A percentile compares a stretch with the other conserved stretches of the same genome.
Evolutionary conservation across 2,888 invertebrate genomes (phyloP).

Genomic region (Macropis europaea): DNA sequence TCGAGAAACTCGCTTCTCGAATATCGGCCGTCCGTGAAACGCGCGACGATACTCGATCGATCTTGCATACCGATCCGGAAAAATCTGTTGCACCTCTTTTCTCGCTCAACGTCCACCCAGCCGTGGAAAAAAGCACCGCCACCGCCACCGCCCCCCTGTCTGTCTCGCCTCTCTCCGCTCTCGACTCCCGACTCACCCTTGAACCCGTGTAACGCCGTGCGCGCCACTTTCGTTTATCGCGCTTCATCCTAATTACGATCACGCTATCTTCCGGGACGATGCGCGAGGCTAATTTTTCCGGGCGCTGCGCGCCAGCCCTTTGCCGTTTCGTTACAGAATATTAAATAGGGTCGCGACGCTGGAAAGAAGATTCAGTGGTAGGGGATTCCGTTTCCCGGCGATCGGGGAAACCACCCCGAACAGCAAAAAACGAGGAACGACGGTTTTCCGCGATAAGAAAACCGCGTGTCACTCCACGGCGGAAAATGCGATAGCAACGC

Average conservation of each 20-base stretch:
- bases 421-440: neutral
- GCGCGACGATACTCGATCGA: too few relatives aligned
- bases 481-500: slow-evolving; percentile 48
- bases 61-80: too few relatives aligned
- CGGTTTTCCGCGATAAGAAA: slow-evolving; percentile 30
- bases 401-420: neutral
- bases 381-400: neutral
- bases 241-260: slow-evolving; percentile 24
- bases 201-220: neutral
- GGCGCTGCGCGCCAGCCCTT: neutral
- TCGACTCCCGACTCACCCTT: neutral
- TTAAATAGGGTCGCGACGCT: slow-evolving; percentile 20
- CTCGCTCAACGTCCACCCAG: too few relatives aligned
- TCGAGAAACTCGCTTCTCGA: neutral
- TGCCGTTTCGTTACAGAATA: slow-evolving; percentile 33
- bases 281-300: slow-evolving; percentile 2
- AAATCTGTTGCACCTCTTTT: neutral
- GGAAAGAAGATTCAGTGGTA: slow-evolving; percentile 20
- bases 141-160: too few relatives aligned
- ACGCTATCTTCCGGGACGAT: slow-evolving; percentile 2
- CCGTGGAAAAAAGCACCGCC: too few relatives aligned
- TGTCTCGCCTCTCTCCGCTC: neutral
- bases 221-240: neutral
- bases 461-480: slow-evolving; percentile 29
- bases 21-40: neutral